A percentile compares a stretch with the other conserved stretches of the same genome.
These are phyloP conservation scores for Mus pahari DNA, from an alignment of 2,113 vertebrate species.

Conservation along the genomic window DNA sequence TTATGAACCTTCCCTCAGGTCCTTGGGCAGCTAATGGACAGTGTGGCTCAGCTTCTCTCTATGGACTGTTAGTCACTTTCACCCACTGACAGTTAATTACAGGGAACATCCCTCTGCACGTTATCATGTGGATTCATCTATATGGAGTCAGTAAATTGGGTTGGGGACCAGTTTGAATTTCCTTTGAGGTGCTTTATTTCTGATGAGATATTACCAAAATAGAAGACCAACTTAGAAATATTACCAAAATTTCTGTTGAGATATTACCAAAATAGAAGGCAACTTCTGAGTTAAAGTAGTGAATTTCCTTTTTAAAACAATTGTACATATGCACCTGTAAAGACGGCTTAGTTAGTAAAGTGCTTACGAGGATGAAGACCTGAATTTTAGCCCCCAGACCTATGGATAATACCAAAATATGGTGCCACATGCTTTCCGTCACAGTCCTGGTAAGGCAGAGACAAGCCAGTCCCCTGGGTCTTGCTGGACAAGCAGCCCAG, in stretches of 20 bases:
- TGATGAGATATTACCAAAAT: neutral
- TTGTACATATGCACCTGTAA: neutral
- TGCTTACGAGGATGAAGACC: neutral
- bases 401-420: neutral
- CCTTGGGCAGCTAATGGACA: neutral
- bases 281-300: neutral
- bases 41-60: neutral
- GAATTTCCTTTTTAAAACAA: slow-evolving; percentile 10
- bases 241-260: slow-evolving; percentile 56
- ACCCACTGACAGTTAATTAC: slow-evolving; percentile 63
- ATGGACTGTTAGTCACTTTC: slow-evolving; percentile 33
- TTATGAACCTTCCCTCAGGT: neutral
- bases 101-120: neutral
- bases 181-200: slow-evolving; percentile 68
- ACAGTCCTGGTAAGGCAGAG: too few species aligned
- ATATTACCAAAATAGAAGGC: slow-evolving; percentile 7
- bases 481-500: neutral
- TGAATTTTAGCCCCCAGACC: neutral
- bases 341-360: neutral
- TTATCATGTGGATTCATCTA: slow-evolving; percentile 21
- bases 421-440: neutral
- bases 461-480: too few species aligned
- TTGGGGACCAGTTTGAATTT: slow-evolving; percentile 60
- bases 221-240: neutral
- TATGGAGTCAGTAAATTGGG: slow-evolving; percentile 72